A percentile compares a stretch with the other conserved stretches of the same genome.
These are phyloP conservation scores for Philotrypesis tridentata DNA, from an alignment of 1,140 invertebrate genomes.

Conservation along the genomic window DNA sequence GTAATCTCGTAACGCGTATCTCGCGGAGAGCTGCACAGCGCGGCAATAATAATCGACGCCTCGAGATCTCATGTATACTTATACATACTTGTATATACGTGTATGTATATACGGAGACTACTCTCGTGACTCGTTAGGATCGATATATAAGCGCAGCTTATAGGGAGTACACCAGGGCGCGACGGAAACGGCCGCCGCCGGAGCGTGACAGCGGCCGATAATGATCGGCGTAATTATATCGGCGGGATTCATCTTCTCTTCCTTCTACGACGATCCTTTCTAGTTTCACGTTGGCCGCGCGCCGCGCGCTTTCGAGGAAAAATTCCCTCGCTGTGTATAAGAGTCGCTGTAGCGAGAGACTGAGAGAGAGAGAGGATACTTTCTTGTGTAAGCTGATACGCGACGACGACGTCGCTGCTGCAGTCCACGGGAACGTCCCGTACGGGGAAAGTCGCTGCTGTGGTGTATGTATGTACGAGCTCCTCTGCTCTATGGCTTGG, in stretches of 20 bases:
- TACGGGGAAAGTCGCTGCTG: neutral
- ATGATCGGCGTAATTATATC: constrained; percentile 12
- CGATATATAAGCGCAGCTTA: no score
- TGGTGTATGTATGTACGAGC: no score
- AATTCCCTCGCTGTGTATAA: neutral
- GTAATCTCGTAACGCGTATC: neutral
- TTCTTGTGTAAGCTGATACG: neutral
- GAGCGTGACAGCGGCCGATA: constrained; percentile 9
- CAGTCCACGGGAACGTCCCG: neutral
- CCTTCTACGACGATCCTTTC: neutral
- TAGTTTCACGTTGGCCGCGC: neutral
- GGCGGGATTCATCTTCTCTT: neutral
- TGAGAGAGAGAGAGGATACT: no score
- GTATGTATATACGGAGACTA: no score
- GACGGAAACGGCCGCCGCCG: neutral
- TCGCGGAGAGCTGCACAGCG: neutral
- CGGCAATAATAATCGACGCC: neutral
- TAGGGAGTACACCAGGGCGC: no score
- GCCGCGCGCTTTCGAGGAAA: neutral
- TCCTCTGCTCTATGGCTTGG: no score
- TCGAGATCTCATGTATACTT: neutral
- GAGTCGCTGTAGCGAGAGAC: no score
- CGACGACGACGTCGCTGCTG: neutral
- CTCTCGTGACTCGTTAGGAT: neutral
- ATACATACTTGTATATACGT: no score